Evolutionary conservation across 2,113 vertebrate genomes (phyloP).

Genomic region (Vireo altiloquus): DNA sequence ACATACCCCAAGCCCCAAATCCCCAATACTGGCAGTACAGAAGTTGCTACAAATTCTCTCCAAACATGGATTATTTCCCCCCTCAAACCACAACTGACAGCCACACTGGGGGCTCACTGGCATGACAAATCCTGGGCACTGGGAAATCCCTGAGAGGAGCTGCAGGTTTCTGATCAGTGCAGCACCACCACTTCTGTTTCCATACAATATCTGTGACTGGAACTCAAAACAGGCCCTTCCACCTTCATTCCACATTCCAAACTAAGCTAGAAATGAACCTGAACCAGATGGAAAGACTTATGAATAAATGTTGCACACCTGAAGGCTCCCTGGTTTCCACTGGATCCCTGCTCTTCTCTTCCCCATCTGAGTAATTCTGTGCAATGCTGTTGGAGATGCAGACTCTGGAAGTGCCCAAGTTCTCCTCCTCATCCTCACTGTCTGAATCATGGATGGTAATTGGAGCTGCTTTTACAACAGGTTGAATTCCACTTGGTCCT

Average conservation of each 20-base stretch:
- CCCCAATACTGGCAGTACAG: not conserved
- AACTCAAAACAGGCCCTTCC: not conserved
- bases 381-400: slow-evolving; percentile 71
- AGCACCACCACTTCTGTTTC: not conserved
- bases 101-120: not conserved
- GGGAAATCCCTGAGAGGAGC: not conserved
- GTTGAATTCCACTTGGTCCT: slow-evolving; percentile 93
- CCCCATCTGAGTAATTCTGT: slow-evolving; percentile 75
- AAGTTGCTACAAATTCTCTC: not conserved
- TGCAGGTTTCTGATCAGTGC: not conserved
- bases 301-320: slow-evolving; percentile 32
- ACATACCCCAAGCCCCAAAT: not conserved
- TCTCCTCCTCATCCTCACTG: slow-evolving; percentile 92
- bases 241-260: not conserved
- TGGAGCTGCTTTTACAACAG: slow-evolving; percentile 78
- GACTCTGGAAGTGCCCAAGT: slow-evolving; percentile 62
- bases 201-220: not conserved
- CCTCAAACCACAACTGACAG: not conserved
- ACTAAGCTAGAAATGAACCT: not conserved
- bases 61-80: not conserved
- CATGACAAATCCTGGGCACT: not conserved
- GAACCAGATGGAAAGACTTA: not conserved
- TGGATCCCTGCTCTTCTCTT: slow-evolving; percentile 70
- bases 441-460: slow-evolving; percentile 91
- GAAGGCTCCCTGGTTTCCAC: slow-evolving; percentile 69